These are phyloP conservation scores for Nymphalis io DNA, from an alignment of 1,140 invertebrate genomes.

Conservation along the genomic window DNA sequence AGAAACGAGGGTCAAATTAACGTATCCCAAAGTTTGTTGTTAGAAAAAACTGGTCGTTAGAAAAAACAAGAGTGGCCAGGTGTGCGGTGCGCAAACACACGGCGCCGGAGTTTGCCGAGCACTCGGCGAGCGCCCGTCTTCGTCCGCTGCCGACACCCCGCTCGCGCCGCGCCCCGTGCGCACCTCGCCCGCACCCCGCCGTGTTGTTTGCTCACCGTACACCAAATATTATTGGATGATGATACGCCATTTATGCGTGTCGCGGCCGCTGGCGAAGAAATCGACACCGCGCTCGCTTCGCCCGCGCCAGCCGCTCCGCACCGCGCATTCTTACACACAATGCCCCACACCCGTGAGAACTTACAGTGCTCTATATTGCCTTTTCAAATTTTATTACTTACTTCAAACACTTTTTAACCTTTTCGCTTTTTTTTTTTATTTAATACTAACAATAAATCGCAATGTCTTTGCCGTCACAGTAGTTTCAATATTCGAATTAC, in stretches of 20 bases:
- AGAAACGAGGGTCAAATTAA: constrained; percentile 61
- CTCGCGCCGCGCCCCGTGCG: constrained; percentile 11
- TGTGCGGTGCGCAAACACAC: constrained; percentile 48
- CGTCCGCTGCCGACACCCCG: constrained; percentile 22
- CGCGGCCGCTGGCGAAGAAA: constrained; percentile 42
- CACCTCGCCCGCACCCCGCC: constrained; percentile 8
- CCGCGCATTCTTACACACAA: constrained; percentile 15
- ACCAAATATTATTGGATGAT: constrained; percentile 65
- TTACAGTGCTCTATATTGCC: constrained; percentile 17
- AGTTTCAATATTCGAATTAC: too few species aligned
- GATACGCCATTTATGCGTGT: constrained; percentile 62
- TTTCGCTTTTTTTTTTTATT: neutral
- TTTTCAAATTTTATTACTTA: constrained; percentile 6
- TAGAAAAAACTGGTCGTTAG: constrained; percentile 55
- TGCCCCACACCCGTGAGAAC: constrained; percentile 39
- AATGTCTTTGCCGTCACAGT: too few species aligned
- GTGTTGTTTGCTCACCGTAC: constrained; percentile 44
- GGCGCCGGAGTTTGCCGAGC: constrained; percentile 42
- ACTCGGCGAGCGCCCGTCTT: constrained; percentile 32
- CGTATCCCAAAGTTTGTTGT: constrained; percentile 54
- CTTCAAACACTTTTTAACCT: neutral
- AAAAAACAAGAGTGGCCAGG: constrained; percentile 60
- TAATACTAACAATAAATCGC: too few species aligned
- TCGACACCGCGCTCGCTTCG: constrained; percentile 37
- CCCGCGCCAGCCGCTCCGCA: constrained; percentile 26